phyloP scores from a whole-genome alignment of 2,888 invertebrate genomes.

The Cactoblastis cactorum region DNA sequence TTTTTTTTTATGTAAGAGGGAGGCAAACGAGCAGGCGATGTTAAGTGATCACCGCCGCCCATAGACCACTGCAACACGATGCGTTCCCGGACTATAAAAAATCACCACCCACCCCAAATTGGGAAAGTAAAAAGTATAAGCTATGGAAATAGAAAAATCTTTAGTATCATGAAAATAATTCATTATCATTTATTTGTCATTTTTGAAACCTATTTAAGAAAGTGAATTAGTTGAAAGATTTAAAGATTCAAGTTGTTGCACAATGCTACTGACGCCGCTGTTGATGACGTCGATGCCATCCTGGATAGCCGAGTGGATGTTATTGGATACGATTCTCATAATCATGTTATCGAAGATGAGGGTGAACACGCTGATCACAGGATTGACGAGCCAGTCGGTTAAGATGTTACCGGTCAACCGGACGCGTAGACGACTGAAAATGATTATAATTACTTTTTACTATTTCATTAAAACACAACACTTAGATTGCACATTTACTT shows the following conservation, averaged over 20 bases:
- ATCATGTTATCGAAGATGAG: constrained; percentile 68
- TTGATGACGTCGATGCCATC: constrained; percentile 53
- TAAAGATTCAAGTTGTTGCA: constrained; percentile 44
- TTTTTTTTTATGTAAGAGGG: too few species aligned
- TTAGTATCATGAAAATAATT: background rate
- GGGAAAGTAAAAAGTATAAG: too few species aligned
- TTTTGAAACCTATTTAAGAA: background rate
- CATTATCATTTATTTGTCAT: background rate
- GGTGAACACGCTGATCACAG: constrained; percentile 60
- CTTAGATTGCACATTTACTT: too few species aligned
- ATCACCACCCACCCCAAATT: too few species aligned
- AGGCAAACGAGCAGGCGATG: too few species aligned
- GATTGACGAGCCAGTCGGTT: constrained; percentile 71
- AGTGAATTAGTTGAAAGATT: constrained; percentile 37
- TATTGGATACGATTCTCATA: constrained; percentile 58
- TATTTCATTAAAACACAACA: too few species aligned
- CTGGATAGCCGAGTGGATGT: constrained; percentile 51
- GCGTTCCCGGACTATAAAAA: too few species aligned
- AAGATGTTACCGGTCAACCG: constrained; percentile 70
- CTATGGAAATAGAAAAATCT: background rate
- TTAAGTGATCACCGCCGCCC: too few species aligned
- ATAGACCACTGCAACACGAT: too few species aligned
- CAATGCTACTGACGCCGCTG: constrained; percentile 41
- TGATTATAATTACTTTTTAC: too few species aligned
- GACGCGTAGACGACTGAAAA: constrained; percentile 64